Evolutionary conservation across 2,113 vertebrate genomes (phyloP), one percentile per base, ranked within the genome.

Genomic region (Hiodon tergisus): DNA sequence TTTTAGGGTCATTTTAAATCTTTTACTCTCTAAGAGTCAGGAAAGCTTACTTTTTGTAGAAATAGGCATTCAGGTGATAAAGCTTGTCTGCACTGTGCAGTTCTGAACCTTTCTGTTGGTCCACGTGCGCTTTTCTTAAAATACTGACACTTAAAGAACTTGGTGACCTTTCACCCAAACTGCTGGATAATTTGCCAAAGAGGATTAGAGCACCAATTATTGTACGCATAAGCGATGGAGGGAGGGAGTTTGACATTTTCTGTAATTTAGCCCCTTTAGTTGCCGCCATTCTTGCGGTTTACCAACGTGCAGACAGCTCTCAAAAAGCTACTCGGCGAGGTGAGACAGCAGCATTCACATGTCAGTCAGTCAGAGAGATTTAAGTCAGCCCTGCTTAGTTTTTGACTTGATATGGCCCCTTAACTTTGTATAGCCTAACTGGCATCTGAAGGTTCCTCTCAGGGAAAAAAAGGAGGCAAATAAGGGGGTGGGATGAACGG

Each of bases 321-420:
- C n/a, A 62, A 74, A 63, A 78, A 47, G n/a, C 78, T 76, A 67
- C 58, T 74, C 78, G 75, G 70, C 69, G 77, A 83, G 75, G 80
- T 79, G 83, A 81, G 75, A 81, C 78, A n/a, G 74, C 71, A 62
- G 75, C 75, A 72, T 84, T 78, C 76, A 81, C 67, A 74, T 81
- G 83, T 77, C 84, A 86, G 67, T 85, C 84, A 83, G 58, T 46
- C 54, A 46, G 53, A 46, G 68, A 67, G 62, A 77, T 76, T 74
- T 78, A 68, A 68, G 76, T 71, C 63, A 60, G 46, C 67, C 77
- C 75, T 53, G 71, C 74, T 75, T 77, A 79, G 80, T 73, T 81
- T 31, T 78, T 60, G 70, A 55, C 71, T 81, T 78, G 62, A 78
- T 76, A 67, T 63, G 77, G 71, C 71, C 79, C 75, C 62, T 79